Evolutionary conservation across 2,797 vertebrate species (phyloP).

Genomic region (Okamejei kenojei): DNA sequence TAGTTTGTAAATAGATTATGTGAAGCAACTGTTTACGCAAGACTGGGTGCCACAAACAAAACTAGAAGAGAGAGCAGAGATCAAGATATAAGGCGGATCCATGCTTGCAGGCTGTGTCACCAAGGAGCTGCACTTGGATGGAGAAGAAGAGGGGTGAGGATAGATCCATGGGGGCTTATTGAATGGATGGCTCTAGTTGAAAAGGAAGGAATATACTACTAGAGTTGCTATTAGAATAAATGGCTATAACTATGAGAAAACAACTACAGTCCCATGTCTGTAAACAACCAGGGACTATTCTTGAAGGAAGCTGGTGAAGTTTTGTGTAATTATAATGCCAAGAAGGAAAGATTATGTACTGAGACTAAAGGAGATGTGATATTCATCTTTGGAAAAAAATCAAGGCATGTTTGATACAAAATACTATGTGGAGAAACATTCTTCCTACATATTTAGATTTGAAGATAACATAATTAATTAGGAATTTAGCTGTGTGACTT

Average conservation of each 20-base stretch:
- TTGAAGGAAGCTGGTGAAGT: neutral
- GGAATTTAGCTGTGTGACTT: neutral
- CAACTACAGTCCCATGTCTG: neutral
- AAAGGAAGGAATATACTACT: neutral
- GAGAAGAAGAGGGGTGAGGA: neutral
- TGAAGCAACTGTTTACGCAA: no score
- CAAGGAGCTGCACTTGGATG: neutral
- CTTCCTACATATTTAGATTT: neutral
- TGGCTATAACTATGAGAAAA: neutral
- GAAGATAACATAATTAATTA: neutral
- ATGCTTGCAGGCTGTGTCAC: neutral
- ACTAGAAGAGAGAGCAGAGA: neutral
- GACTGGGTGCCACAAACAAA: neutral
- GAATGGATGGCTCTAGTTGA: neutral
- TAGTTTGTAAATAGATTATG: no score
- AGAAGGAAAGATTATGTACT: neutral
- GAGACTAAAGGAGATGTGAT: neutral
- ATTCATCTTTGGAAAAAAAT: neutral
- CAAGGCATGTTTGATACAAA: neutral
- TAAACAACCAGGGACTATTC: neutral
- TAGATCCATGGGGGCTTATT: neutral
- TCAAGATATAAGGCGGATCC: neutral
- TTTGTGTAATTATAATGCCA: neutral
- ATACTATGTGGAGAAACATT: neutral
- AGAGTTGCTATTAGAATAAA: neutral